phyloP scores from a whole-genome alignment of 2,888 invertebrate species.

The Morpho deidamia region DNA sequence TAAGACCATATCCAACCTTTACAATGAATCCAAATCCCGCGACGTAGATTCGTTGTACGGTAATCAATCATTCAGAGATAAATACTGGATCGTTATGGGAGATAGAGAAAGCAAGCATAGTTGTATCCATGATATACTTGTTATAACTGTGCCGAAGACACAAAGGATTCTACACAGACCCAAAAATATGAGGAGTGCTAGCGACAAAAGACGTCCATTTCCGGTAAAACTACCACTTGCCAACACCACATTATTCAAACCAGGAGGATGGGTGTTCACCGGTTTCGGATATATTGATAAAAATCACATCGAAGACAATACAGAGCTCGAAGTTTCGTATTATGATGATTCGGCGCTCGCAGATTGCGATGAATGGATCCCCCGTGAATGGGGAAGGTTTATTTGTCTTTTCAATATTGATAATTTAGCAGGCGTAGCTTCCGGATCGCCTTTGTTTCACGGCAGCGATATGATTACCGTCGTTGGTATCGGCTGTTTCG shows the following conservation, averaged over 20 bases:
- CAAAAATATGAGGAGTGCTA: no score
- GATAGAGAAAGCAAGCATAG: slow-evolving; percentile 12
- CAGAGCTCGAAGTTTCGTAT: slow-evolving; percentile 10
- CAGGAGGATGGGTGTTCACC: slow-evolving; percentile 16
- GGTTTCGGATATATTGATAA: slow-evolving; percentile 19
- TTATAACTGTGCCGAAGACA: neutral
- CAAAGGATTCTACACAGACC: no score
- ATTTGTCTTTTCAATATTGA: slow-evolving; percentile 19
- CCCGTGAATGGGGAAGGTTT: slow-evolving; percentile 23
- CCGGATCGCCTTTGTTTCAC: slow-evolving; percentile 21
- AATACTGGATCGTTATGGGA: slow-evolving; percentile 17
- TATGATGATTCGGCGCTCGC: slow-evolving; percentile 1
- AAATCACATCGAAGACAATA: slow-evolving; percentile 12
- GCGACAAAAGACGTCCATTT: neutral
- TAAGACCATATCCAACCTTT: slow-evolving; percentile 2
- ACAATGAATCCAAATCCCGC: neutral
- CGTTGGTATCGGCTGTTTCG: slow-evolving; percentile 20
- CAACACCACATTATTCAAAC: neutral
- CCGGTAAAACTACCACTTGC: neutral
- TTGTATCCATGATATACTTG: slow-evolving; percentile 16
- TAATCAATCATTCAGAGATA: slow-evolving; percentile 11
- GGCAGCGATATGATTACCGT: neutral
- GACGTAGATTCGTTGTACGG: slow-evolving; percentile 2
- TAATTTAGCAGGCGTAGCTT: slow-evolving; percentile 9
- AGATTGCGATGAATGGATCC: slow-evolving; percentile 24